Base-by-base conservation (phyloP, 2,888 invertebrate genomes). In the Hypomecis atomaria region DNA sequence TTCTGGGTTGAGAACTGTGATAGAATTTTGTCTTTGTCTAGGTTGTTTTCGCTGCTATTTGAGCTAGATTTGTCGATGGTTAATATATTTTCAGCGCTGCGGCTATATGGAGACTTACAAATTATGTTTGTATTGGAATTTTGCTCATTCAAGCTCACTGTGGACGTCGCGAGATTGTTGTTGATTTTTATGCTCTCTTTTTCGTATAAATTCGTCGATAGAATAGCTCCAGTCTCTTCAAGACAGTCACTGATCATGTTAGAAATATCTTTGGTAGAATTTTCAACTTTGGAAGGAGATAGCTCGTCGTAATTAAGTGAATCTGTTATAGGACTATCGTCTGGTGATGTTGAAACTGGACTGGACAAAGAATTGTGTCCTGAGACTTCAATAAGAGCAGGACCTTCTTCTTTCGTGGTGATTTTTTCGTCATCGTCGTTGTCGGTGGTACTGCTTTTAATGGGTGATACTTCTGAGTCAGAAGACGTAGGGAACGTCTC, bases 61-160 rank as follows among this genome's bases (percentile, higher is more conserved):
- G 61, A 58, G 42, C 62, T 71, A 6, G 52, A 44, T 37, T 72
- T 69, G 5, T 73, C 72, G 6, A 74, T 67, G 8, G 65, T 71
- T 23, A 81, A 82, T 73, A 92, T 83, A 70, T 91, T 88, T 72
- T 92, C 92, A 54, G 85, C 90, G 63, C 91, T 92, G 47, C 76
- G 82, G 55, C 91, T 92, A 47, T 81, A 79, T 0, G 78, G 70
- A 0, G 83, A 79, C 63, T 85, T 84, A 52, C 74, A 73, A 9
- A 82, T 72, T 1, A 73, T 67, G 59, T 71, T 81, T 10, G 77
- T 73, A 36, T 67, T 66, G 42, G 71, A 55, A 11, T 69, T 76
- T 23, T 76, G 71, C 13, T 88, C 88, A 64, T 88, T 76, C 59
- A 92, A 77, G 66, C 90, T 91, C 10, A 81, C 70, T 0, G 87